Percentiles rank a stretch among this genome's conserved stretches.
phyloP scores from a whole-genome alignment of 2,797 vertebrate species.

The Mormyrops attenuatus region DNA sequence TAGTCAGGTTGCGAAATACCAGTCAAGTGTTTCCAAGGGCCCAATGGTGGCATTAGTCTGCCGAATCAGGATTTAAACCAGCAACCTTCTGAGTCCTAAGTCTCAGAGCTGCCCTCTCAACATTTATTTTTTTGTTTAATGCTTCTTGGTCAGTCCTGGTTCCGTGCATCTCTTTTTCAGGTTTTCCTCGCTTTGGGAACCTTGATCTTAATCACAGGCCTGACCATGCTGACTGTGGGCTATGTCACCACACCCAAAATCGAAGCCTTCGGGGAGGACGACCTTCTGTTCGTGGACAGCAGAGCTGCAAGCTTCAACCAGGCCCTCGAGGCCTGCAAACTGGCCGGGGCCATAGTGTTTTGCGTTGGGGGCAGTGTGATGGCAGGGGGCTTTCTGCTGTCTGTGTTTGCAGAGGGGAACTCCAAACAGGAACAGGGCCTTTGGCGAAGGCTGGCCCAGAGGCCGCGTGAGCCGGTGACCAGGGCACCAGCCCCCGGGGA shows the following conservation, averaged over 20 bases:
- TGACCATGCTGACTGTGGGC: constrained; percentile 81
- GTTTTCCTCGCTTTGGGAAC: constrained; percentile 87
- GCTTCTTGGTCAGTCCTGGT: not conserved
- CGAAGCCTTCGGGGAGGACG: constrained; percentile 86
- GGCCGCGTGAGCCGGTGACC: constrained; percentile 80
- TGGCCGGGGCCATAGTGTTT: constrained; percentile 85
- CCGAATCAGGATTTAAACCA: not conserved
- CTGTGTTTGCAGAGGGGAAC: constrained; percentile 82
- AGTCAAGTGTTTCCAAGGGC: not conserved
- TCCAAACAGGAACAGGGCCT: constrained; percentile 88
- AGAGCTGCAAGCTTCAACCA: constrained; percentile 81
- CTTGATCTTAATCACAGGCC: constrained; percentile 78
- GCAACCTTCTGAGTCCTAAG: not conserved
- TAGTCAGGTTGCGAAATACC: not conserved
- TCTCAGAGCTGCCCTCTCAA: not conserved
- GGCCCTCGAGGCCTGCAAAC: constrained; percentile 85
- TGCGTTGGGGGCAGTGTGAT: constrained; percentile 82
- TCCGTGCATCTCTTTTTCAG: constrained; percentile 52
- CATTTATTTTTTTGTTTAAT: not conserved
- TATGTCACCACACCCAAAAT: constrained; percentile 83
- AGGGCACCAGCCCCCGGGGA: constrained; percentile 81
- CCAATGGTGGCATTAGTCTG: not conserved
- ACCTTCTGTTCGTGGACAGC: constrained; percentile 76
- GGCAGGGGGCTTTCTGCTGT: constrained; percentile 83
- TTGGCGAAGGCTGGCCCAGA: constrained; percentile 91